Base-by-base conservation (phyloP, 2,888 invertebrate species). In the Pheosia gnoma region DNA sequence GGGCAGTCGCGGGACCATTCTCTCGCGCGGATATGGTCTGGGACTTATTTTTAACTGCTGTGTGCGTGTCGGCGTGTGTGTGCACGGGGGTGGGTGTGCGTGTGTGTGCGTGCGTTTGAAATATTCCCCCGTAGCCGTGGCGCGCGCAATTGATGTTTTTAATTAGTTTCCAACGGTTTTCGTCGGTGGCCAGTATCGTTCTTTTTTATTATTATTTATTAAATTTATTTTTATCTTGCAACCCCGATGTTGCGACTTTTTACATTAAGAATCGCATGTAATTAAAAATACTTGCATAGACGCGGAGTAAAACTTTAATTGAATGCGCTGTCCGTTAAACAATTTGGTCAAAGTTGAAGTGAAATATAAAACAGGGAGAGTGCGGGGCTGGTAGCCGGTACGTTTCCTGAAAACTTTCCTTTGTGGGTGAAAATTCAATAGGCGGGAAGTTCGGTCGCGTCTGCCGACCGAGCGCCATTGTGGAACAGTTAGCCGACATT, bases 111-210 rank as follows among this genome's bases (percentile, higher is more conserved):
- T 88, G 86, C 82, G 86, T 89, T 88, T 90, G 90, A 92, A 89
- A 91, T 91, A 91, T 89, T 88, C 90, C 88, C 89, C 88, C 86
- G 88, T 85, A 87, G 83, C 85, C 36, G 82, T 77, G 76, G 85
- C 81, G 84, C 85, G 78, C 85, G 85, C 89, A 93, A 91, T 93
- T 92, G 93, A 93, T 93, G 92, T 92, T 93, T 92, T 93, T 93
- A 93, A 93, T 93, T 93, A 93, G 93, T 92, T 91, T 87, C 85
- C 87, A 90, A 89, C 87, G 90, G 85, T 90, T 91, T 92, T 91
- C 88, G 90, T 87, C 80, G 85, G 86, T 87, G 87, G 86, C 83
- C 85, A 84, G 87, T 82, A 84, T 82, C 77, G 82, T 80, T 70
- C 68, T 66, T 67, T 74, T 56, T 83, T 87, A 85, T 84, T 82